Evolutionary conservation across 2,888 invertebrate genomes (phyloP), one percentile per base, ranked within the genome.

Genomic region (Agrypnus murinus): DNA sequence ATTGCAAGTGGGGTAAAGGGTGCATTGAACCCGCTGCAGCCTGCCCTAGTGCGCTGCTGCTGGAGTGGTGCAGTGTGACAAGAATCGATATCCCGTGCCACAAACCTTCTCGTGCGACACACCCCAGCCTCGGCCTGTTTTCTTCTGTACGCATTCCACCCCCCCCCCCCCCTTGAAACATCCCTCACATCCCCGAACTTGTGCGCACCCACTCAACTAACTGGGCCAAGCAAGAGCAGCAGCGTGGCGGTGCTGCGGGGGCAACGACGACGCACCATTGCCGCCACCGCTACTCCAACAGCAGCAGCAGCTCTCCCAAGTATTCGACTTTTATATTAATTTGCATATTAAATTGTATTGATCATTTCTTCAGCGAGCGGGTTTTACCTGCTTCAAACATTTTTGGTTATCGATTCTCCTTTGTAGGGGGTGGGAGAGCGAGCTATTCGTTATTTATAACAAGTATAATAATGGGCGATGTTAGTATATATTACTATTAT

Each of bases 11-110:
- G 70, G 70, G 48, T 64, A 12, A 19, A 65, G 62, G 65, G 70
- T 70, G 67, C 67, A 73, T 40, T 73, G 73, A 73, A 73, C 73
- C 63, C 67, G 46, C 59, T 72, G 72, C 72, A 71, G 70, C 62
- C 46, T 71, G 70, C 36, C 70, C 73, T 58, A 71, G 55, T 70
- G 55, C 57, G 70, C n/a, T n/a, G n/a, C n/a, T n/a, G n/a, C 70
- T 60, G 65, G 50, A 71, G 70, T 73, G 70, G 67, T 72, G 65
- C 70, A 73, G 67, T 71, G 58, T 67, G 57, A 58, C 53, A 48
- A 50, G 43, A 53, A 73, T 72, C 72, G 68, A 72, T 72, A 72
- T 40, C 25, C 55, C 36, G 19, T 38, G 34, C 62, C 62, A n/a
- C 48, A 69, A 63, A 46, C 63, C 62, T 64, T 63, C n/a, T n/a